Conservation (phyloP, 2,888 invertebrate genomes). For the Brachyptera putata region DNA sequence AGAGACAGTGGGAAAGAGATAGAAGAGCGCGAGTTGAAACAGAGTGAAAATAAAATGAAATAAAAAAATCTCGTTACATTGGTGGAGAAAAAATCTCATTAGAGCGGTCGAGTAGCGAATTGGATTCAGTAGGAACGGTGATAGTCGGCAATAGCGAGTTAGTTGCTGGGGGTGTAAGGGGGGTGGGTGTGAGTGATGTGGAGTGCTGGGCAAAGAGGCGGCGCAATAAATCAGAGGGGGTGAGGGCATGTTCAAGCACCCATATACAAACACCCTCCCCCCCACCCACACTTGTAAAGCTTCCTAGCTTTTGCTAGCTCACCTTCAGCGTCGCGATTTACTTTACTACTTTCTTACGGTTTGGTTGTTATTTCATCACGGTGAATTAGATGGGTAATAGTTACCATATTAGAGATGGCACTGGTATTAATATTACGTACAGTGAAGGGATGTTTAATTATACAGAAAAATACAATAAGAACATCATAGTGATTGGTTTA, state of each 20-base stretch:
- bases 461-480: no score
- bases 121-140: slow-evolving; percentile 13
- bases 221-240: slow-evolving; percentile 26
- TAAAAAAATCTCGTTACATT: slow-evolving; percentile 32
- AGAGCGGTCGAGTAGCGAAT: slow-evolving; percentile 29
- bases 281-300: no score
- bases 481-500: no score
- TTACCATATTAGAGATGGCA: no score
- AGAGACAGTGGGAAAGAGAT: no score
- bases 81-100: slow-evolving; percentile 32
- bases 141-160: neutral
- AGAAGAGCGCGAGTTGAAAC: slow-evolving; percentile 8
- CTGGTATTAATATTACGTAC: no score
- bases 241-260: neutral
- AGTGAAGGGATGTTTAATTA: no score
- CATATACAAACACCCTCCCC: neutral
- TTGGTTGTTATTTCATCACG: no score
- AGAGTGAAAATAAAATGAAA: slow-evolving; percentile 22
- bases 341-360: neutral
- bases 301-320: no score
- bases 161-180: neutral
- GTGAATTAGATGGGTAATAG: no score
- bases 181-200: slow-evolving; percentile 27
- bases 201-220: slow-evolving; percentile 24
- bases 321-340: neutral